These are phyloP conservation scores for Ichneumoninae sp. DNA, from an alignment of 2,888 invertebrate genomes.

Conservation along the genomic window DNA sequence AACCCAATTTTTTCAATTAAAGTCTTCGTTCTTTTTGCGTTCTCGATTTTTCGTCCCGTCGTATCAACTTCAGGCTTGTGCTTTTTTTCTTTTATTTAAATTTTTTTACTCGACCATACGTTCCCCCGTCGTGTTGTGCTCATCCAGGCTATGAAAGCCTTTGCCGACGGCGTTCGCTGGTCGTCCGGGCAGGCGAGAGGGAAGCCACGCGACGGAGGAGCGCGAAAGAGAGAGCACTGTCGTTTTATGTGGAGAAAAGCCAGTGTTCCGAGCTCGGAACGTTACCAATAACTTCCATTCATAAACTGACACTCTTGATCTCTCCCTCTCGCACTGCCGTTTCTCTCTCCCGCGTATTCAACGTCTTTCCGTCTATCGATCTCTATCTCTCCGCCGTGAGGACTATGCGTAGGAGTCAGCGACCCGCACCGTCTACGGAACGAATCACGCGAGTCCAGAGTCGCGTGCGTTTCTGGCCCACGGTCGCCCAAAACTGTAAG, in stretches of 20 bases:
- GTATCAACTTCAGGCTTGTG: background rate
- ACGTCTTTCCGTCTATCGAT: conserved; percentile 59
- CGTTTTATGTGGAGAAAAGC: conserved; percentile 29
- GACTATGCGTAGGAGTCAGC: conserved; percentile 69
- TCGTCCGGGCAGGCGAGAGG: background rate
- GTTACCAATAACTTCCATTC: conserved; percentile 75
- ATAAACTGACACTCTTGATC: conserved; percentile 66
- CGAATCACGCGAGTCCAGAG: conserved; percentile 46
- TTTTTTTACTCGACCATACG: background rate
- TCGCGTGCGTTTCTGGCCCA: conserved; percentile 13
- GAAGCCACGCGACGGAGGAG: conserved; percentile 36
- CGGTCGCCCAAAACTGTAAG: conserved; percentile 19
- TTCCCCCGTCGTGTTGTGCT: background rate
- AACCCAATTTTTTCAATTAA: background rate
- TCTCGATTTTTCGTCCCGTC: background rate
- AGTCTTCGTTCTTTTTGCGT: background rate
- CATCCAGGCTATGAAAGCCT: conserved; percentile 1
- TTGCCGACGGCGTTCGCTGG: background rate
- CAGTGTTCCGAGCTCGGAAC: conserved; percentile 68
- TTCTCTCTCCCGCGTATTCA: conserved; percentile 19
- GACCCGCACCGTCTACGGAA: conserved; percentile 70
- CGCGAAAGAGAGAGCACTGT: conserved; percentile 37
- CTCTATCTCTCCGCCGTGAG: conserved; percentile 57
- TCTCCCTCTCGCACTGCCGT: conserved; percentile 22
- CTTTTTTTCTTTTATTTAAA: background rate